phyloP scores from a whole-genome alignment of 2,888 invertebrate species.

The Panopea generosa region DNA sequence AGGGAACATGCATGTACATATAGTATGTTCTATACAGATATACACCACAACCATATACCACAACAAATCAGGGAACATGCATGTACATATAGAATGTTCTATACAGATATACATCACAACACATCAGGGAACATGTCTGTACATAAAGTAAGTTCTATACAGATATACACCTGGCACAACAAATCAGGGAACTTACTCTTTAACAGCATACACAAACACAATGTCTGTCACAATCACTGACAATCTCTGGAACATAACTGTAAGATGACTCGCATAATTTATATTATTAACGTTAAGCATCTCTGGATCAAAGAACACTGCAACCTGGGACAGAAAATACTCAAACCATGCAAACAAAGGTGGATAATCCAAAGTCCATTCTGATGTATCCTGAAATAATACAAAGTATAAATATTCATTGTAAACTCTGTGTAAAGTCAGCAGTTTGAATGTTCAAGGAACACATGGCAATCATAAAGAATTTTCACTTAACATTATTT shows the following conservation, averaged over 20 bases:
- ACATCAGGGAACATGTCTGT: too few relatives aligned
- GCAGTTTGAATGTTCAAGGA: too few relatives aligned
- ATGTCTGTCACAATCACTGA: constrained; percentile 95
- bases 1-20: too few relatives aligned
- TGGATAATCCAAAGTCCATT: constrained; percentile 99
- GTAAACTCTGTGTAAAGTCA: too few relatives aligned
- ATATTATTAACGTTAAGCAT: constrained; percentile 94
- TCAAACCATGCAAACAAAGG: constrained; percentile 99
- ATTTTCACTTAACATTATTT: neutral
- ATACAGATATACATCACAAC: too few relatives aligned
- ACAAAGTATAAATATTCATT: neutral
- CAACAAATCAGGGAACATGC: too few relatives aligned
- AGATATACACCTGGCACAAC: too few relatives aligned
- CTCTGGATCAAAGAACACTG: constrained; percentile 91
- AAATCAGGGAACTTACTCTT: constrained; percentile 88
- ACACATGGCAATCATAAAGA: neutral
- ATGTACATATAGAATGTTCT: too few relatives aligned
- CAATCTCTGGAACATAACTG: constrained; percentile 94
- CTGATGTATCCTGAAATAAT: constrained; percentile 88
- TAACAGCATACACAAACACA: constrained; percentile 91
- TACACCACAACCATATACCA: too few relatives aligned
- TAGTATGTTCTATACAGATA: too few relatives aligned
- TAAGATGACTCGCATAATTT: constrained; percentile 91
- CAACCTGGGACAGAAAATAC: constrained; percentile 91
- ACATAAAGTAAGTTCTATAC: too few relatives aligned